These are phyloP conservation scores for Acleris sparsana DNA, from an alignment of 2,888 invertebrate genomes.

Conservation along the genomic window DNA sequence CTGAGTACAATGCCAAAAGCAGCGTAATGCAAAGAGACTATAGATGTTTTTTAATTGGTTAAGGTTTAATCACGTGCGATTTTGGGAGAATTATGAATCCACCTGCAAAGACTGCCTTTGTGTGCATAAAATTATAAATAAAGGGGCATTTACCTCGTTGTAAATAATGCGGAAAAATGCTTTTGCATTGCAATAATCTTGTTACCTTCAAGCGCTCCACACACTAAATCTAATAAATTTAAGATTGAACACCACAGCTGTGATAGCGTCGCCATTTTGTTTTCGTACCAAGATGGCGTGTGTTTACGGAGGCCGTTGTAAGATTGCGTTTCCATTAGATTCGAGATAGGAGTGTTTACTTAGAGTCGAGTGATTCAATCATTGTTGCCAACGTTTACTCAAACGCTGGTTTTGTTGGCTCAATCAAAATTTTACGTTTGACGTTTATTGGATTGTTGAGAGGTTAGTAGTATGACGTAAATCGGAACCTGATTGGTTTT, in stretches of 20 bases:
- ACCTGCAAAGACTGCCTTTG: too few species aligned
- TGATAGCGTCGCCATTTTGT: slow-evolving; percentile 30
- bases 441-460: slow-evolving; percentile 12
- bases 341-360: slow-evolving; percentile 28
- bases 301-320: slow-evolving; percentile 21
- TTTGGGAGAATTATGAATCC: too few species aligned
- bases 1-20: too few species aligned
- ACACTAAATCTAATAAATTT: slow-evolving; percentile 9
- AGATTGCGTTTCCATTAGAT: slow-evolving; percentile 33
- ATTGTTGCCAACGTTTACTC: slow-evolving; percentile 31
- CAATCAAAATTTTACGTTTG: slow-evolving; percentile 32
- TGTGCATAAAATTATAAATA: too few species aligned
- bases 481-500: not conserved
- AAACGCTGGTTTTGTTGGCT: slow-evolving; percentile 35
- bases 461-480: slow-evolving; percentile 6
- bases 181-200: too few species aligned
- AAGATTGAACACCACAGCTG: slow-evolving; percentile 22
- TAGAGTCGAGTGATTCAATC: slow-evolving; percentile 32
- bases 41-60: too few species aligned
- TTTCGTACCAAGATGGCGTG: slow-evolving; percentile 25
- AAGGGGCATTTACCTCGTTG: too few species aligned
- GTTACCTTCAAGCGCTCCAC: slow-evolving; percentile 1
- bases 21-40: too few species aligned
- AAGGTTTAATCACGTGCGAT: too few species aligned
- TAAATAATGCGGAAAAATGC: too few species aligned